Evolutionary conservation across 2,113 vertebrate genomes (phyloP), one percentile per base, ranked within the genome.

Genomic region (Stercorarius parasiticus): DNA sequence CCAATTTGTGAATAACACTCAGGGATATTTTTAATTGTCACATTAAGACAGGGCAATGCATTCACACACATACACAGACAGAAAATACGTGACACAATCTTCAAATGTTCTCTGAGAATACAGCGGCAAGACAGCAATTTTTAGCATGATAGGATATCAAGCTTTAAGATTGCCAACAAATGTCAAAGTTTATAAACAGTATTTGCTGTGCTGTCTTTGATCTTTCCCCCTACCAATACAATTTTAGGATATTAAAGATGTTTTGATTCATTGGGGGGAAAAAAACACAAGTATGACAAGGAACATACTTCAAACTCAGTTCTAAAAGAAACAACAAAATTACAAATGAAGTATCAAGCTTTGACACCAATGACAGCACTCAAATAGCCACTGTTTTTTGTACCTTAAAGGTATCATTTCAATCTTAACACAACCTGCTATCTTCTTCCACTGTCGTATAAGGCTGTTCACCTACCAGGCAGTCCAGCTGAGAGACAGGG

Each of bases 401-500:
- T 30, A 81, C 30, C 42, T 34, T 53, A 81, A 53, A 0, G 2
- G 29, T 25, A 47, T 15, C 7, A 66, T 23, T 53, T 52, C 23
- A 30, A n/a, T 38, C 26, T 55, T 29, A 79, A 53, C 25, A 76
- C 3, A 70, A 23, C 5, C 19, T 36, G 29, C 27, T 22, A 38
- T 27, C 16, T 65, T 70, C 27, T 74, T 86, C 34, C 52, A 53
- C 20, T 40, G 43, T 17, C 0, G 0, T 6, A 32, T 8, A 29
- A 22, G 5, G 5, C n/a, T 36, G 6, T 67, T 69, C 58, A 97
- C 98, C 62, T 98, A 98, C 98, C 98, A 98, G 97, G 84, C 98
- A 98, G 96, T 99, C 98, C 32, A 99, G 98, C 91, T 99, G 98
- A 70, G 98, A 99, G 34, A 99, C 98, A 4, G 98, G 98, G 77